phyloP scores from a whole-genome alignment of 2,888 invertebrate species.

The Carpatolechia fugitivella region DNA sequence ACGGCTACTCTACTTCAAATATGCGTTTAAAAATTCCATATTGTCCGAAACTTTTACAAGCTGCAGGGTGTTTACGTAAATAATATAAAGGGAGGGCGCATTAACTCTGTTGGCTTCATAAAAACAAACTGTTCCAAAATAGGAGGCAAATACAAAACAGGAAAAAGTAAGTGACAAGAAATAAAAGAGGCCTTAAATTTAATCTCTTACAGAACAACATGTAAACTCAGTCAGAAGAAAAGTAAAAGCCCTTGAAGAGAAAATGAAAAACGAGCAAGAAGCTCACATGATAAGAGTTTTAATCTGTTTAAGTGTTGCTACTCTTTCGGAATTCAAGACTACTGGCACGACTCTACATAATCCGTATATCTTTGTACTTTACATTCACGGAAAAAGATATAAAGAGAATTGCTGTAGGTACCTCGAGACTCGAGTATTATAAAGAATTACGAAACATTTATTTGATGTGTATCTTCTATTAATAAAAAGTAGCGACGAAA shows the following conservation, averaged over 20 bases:
- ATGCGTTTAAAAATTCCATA: conserved; percentile 17
- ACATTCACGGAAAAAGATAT: too few species aligned
- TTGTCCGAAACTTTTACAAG: conserved; percentile 1
- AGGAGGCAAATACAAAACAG: background rate
- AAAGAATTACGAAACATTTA: too few species aligned
- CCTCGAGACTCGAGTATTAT: too few species aligned
- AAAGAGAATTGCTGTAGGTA: too few species aligned
- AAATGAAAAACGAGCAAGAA: conserved; percentile 68
- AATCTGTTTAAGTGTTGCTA: conserved; percentile 69
- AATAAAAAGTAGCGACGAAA: too few species aligned
- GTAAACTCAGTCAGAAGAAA: conserved; percentile 51
- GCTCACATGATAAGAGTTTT: conserved; percentile 68
- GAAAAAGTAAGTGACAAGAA: conserved; percentile 3
- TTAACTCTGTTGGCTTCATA: background rate
- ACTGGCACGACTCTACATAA: background rate
- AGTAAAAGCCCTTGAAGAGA: conserved; percentile 65
- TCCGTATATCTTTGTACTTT: too few species aligned
- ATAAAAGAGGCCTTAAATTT: conserved; percentile 44
- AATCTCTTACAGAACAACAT: conserved; percentile 60
- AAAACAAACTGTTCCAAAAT: background rate
- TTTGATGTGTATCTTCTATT: too few species aligned
- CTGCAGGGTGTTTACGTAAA: background rate
- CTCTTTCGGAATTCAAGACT: conserved; percentile 26
- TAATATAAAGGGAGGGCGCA: background rate
- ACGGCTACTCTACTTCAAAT: conserved; percentile 11